Percentiles rank a stretch among this genome's conserved stretches.
phyloP scores from a whole-genome alignment of 2,888 invertebrate genomes.

The Boloria euphrosyne region DNA sequence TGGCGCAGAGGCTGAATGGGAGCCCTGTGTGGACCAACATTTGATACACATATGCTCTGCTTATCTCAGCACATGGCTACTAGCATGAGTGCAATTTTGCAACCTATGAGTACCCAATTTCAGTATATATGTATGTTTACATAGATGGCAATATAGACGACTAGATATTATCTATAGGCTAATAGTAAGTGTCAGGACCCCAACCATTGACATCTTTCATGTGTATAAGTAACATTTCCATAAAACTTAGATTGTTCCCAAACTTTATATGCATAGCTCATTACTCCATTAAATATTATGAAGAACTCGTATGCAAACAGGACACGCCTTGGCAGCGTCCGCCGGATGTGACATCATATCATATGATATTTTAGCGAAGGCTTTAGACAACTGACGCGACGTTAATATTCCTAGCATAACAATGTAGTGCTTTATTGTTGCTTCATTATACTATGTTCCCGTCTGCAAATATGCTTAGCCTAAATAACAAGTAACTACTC shows the following conservation, averaged over 20 bases:
- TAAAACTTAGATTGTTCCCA: constrained; percentile 4
- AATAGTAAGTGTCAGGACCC: too few species aligned
- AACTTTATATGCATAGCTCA: constrained; percentile 21
- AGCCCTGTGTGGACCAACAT: constrained; percentile 66
- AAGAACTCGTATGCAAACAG: constrained; percentile 65
- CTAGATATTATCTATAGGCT: too few species aligned
- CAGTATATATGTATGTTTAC: background rate
- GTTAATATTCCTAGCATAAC: constrained; percentile 62
- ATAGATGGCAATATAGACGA: too few species aligned
- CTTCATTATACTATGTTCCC: background rate
- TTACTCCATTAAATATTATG: constrained; percentile 32
- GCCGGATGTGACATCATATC: constrained; percentile 68
- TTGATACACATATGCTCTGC: constrained; percentile 57
- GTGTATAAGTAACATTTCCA: background rate
- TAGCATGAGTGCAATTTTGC: constrained; percentile 38
- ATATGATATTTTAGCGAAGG: constrained; percentile 62
- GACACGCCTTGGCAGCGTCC: constrained; percentile 64
- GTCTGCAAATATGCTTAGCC: background rate
- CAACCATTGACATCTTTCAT: too few species aligned
- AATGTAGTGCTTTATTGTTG: constrained; percentile 13
- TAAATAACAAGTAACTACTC: constrained; percentile 1
- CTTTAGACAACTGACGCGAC: constrained; percentile 42
- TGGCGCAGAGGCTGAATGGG: constrained; percentile 59
- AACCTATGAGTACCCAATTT: constrained; percentile 23
- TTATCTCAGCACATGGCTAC: constrained; percentile 44